phyloP scores from a whole-genome alignment of 2,888 invertebrate genomes.

The Ferrisia virgata region DNA sequence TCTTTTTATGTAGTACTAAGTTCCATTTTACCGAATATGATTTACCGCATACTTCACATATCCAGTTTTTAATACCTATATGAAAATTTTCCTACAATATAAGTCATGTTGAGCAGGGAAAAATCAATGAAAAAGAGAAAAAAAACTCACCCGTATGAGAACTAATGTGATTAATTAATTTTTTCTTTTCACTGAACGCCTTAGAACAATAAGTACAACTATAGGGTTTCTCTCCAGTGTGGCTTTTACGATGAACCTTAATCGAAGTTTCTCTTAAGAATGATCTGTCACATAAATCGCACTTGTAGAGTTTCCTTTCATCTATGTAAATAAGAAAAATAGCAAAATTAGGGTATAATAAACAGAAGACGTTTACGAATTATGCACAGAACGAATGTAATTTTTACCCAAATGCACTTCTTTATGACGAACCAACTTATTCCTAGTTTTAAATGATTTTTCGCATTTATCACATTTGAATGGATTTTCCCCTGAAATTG shows the following conservation, averaged over 20 bases:
- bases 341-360: background rate
- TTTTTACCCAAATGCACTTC: conserved; percentile 34
- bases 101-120: background rate
- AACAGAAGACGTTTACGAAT: background rate
- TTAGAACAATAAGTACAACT: conserved; percentile 25
- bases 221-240: conserved; percentile 28
- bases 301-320: background rate
- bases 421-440: conserved; percentile 32
- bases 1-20: conserved; percentile 46
- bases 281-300: conserved; percentile 25
- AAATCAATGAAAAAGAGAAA: background rate
- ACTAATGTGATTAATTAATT: conserved; percentile 32
- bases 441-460: conserved; percentile 33
- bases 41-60: conserved; percentile 46
- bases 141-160: background rate
- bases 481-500: conserved; percentile 17
- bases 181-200: conserved; percentile 36
- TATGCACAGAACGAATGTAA: background rate
- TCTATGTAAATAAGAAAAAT: background rate
- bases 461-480: conserved; percentile 11
- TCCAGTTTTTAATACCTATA: conserved; percentile 46
- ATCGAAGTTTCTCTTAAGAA: conserved; percentile 34
- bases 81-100: background rate
- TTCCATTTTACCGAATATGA: conserved; percentile 46
- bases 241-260: conserved; percentile 8